Percentiles rank a stretch among this genome's conserved stretches.
Conservation (phyloP, 1,140 invertebrate genomes). For the Papilio dardanus region DNA sequence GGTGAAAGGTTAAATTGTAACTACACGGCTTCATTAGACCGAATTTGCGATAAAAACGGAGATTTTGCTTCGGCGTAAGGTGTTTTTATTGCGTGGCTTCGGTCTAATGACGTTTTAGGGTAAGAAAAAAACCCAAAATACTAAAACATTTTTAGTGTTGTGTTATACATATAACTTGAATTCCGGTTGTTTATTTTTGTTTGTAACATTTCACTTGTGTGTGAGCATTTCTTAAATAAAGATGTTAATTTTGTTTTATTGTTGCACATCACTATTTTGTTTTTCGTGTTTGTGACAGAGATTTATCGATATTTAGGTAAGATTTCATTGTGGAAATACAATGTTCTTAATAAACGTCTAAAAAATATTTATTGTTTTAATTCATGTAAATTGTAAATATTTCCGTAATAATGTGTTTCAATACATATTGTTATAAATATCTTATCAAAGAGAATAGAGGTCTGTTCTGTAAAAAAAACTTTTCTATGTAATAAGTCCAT, state of each 20-base stretch:
- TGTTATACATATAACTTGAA: background rate
- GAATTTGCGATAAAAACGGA: too few species aligned
- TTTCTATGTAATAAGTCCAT: too few species aligned
- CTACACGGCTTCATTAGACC: too few species aligned
- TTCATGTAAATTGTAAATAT: too few species aligned
- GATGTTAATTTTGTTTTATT: constrained; percentile 78
- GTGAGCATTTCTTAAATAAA: constrained; percentile 42
- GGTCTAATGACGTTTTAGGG: too few species aligned
- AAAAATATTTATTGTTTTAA: constrained; percentile 53
- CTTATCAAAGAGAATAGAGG: too few species aligned
- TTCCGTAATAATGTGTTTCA: too few species aligned
- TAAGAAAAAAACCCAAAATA: background rate
- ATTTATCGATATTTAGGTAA: constrained; percentile 74
- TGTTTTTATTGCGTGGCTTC: too few species aligned
- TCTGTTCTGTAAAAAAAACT: too few species aligned
- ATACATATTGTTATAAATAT: too few species aligned
- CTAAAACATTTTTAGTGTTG: background rate
- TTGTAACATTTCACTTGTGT: constrained; percentile 8
- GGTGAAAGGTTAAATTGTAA: background rate
- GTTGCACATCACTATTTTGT: constrained; percentile 76
- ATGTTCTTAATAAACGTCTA: constrained; percentile 78
- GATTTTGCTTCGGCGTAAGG: too few species aligned
- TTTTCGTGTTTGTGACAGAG: constrained; percentile 76
- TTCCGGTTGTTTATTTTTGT: background rate
- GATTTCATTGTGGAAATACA: constrained; percentile 68